A percentile compares a stretch with the other conserved stretches of the same genome.
phyloP scores from a whole-genome alignment of 2,888 invertebrate species.

The Euplexia lucipara region DNA sequence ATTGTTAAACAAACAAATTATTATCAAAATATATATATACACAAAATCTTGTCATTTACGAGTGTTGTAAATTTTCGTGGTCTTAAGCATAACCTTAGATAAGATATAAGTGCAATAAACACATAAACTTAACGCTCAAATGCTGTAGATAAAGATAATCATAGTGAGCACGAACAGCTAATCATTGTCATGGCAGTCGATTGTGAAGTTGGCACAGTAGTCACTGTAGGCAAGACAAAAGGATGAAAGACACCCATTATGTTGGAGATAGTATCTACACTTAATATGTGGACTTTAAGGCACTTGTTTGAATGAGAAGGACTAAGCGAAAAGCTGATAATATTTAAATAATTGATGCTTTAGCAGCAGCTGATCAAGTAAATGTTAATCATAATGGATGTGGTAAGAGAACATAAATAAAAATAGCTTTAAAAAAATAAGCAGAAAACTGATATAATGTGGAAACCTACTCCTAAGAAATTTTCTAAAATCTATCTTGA shows the following conservation, averaged over 20 bases:
- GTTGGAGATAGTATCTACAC: background rate
- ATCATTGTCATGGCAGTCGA: constrained; percentile 35
- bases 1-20: constrained; percentile 18
- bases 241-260: constrained; percentile 1
- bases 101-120: constrained; percentile 48
- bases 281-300: background rate
- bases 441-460: no score
- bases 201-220: constrained; percentile 16
- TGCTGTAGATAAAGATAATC: constrained; percentile 27
- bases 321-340: no score
- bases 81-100: constrained; percentile 28
- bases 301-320: background rate
- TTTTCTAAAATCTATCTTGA: no score
- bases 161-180: constrained; percentile 4
- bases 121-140: constrained; percentile 41
- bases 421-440: background rate
- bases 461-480: no score
- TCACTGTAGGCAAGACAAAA: background rate
- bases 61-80: constrained; percentile 30
- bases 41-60: constrained; percentile 22
- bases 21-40: constrained; percentile 45
- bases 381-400: background rate
- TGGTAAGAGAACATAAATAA: background rate
- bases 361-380: background rate
- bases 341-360: background rate